Base-by-base conservation (phyloP, 2,113 vertebrate species). In the Siphamia tubifer region DNA sequence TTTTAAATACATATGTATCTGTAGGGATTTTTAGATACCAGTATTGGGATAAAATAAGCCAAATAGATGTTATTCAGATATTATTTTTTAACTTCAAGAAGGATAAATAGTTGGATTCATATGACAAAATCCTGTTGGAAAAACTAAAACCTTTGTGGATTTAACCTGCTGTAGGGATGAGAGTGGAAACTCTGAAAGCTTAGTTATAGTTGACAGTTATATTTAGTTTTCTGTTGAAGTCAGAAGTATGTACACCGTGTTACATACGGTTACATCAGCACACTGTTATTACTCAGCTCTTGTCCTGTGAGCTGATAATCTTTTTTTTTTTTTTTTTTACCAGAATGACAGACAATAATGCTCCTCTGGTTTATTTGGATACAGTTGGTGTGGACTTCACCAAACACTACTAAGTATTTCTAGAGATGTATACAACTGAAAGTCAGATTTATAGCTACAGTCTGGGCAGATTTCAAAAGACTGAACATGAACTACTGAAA, bases 31-130 rank as follows among this genome's bases (percentile, higher is more conserved):
- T n/a, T 20, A 30, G 40, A 65, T 38, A 11, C 49, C 25, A n/a
- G 24, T 42, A 34, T 38, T 78, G 17, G 49, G 19, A 7, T 6
- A 21, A 10, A 36, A 31, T 11, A 32, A 5, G 31, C 25, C 30
- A 19, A 20, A 70, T 36, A 32, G n/a, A n/a, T n/a, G n/a, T n/a
- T 36, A 3, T 13, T 44, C 11, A 40, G 32, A 42, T 63, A 32
- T 24, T 44, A 23, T 72, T 73, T 61, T 63, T 25, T 20, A 58
- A 19, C 30, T n/a, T 27, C 36, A 67, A 38, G 13, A 24, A 27
- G 27, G 13, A 49, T 24, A 15, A 1, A 7, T 24, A 20, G 28
- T 48, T 7, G n/a, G 49, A 49, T 36, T 32, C 15, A 47, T 20
- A 12, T 19, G 10, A 0, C 4, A 4, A n/a, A 42, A 17, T 24